Percentiles rank a stretch among this genome's conserved stretches.
phyloP scores from a whole-genome alignment of 2,113 vertebrate genomes.

The Falcunculus frontatus region DNA sequence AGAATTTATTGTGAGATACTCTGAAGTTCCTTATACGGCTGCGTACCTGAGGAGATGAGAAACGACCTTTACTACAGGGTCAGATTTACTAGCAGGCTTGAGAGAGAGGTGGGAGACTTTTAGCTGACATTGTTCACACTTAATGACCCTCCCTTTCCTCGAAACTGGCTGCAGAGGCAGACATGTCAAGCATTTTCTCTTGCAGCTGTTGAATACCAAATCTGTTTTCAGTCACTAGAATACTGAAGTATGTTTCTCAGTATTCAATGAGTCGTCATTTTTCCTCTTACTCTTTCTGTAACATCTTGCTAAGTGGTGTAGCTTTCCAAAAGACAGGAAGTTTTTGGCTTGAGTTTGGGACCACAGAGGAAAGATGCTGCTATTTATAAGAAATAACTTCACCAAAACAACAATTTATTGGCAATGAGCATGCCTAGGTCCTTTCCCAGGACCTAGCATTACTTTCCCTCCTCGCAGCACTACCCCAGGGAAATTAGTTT shows the following conservation, averaged over 20 bases:
- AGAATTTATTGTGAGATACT: neutral
- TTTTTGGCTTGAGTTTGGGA: neutral
- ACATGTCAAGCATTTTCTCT: neutral
- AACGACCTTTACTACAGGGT: neutral
- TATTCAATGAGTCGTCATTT: neutral
- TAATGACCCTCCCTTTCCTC: neutral
- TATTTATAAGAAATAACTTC: neutral
- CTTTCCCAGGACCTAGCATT: neutral
- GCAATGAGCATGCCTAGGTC: neutral
- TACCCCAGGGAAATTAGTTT: neutral
- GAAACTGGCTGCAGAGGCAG: neutral
- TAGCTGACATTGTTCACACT: neutral
- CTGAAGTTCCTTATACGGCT: neutral
- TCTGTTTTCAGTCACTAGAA: neutral
- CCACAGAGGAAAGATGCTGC: neutral
- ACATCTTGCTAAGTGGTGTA: neutral
- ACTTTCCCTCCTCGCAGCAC: neutral
- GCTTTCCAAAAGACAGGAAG: neutral
- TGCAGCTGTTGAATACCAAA: neutral
- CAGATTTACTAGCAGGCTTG: neutral
- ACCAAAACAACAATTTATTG: neutral
- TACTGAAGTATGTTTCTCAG: neutral
- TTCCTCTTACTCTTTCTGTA: neutral
- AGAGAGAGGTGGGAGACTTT: neutral
- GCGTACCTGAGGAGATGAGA: neutral